A percentile compares a stretch with the other conserved stretches of the same genome.
Evolutionary conservation across 2,888 invertebrate genomes (phyloP).

Genomic region (Tridacna crocea): DNA sequence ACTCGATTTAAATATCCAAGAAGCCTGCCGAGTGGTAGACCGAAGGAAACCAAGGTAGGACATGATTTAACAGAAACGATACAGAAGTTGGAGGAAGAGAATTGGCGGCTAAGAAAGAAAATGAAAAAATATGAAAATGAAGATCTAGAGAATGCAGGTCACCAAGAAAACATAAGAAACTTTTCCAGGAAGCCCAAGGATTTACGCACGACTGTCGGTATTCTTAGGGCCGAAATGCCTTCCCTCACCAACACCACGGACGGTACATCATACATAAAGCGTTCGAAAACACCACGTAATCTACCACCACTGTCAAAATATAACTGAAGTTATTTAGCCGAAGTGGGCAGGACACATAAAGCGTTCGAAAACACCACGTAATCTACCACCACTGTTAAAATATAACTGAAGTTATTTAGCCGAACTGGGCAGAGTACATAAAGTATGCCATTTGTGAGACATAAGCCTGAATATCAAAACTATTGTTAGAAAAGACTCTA

Average conservation of each 20-base stretch:
- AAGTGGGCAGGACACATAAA: not conserved
- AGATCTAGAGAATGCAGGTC: not conserved
- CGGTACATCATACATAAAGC: slow-evolving; percentile 24
- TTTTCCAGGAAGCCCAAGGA: slow-evolving; percentile 8
- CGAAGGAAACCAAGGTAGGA: slow-evolving; percentile 9
- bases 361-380: slow-evolving; percentile 5
- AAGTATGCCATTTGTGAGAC: too few species aligned
- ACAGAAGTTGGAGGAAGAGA: slow-evolving; percentile 40
- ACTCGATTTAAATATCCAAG: slow-evolving; percentile 3
- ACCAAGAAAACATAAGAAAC: slow-evolving; percentile 3
- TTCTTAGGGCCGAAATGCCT: slow-evolving; percentile 44
- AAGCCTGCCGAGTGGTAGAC: not conserved
- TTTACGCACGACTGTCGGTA: not conserved
- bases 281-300: slow-evolving; percentile 1
- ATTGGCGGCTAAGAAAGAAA: slow-evolving; percentile 32
- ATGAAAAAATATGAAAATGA: slow-evolving; percentile 37
- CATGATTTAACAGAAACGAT: slow-evolving; percentile 33
- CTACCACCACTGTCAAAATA: not conserved
- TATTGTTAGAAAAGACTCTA: too few species aligned
- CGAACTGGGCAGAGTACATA: too few species aligned
- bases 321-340: too few species aligned
- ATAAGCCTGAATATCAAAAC: too few species aligned
- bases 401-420: too few species aligned
- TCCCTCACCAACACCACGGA: slow-evolving; percentile 18
- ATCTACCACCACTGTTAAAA: not conserved